Percentiles rank a stretch among this genome's conserved stretches.
Evolutionary conservation across 2,888 invertebrate genomes (phyloP).

Genomic region (Tolmerus cingulatus): DNA sequence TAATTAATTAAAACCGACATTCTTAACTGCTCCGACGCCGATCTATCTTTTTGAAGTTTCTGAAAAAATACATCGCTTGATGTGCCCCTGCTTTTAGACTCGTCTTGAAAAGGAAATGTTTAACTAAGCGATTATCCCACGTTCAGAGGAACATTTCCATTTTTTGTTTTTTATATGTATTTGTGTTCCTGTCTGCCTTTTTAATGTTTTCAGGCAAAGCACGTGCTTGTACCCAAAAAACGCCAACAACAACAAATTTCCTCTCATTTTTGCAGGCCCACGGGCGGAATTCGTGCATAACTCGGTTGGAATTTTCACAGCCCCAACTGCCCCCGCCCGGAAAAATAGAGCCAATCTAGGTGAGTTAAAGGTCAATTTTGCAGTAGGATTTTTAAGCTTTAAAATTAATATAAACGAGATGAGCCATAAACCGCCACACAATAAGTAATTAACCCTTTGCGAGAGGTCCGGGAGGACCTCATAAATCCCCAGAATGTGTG

Average conservation of each 20-base stretch:
- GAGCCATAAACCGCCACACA: neutral
- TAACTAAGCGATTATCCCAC: neutral
- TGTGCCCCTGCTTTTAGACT: neutral
- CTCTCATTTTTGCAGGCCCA: neutral
- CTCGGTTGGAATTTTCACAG: neutral
- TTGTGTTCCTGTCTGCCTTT: neutral
- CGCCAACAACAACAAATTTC: neutral
- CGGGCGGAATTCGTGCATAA: neutral
- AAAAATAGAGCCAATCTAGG: neutral
- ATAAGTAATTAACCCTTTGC: slow-evolving; percentile 19
- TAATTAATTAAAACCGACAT: neutral
- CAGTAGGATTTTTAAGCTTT: neutral
- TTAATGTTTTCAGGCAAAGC: neutral
- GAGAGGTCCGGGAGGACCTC: neutral
- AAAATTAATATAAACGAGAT: slow-evolving; percentile 23
- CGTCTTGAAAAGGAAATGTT: neutral
- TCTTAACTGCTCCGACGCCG: neutral
- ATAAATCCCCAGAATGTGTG: slow-evolving; percentile 4
- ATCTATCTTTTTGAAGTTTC: neutral
- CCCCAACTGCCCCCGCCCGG: neutral
- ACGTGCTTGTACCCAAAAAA: neutral
- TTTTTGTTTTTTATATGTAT: neutral
- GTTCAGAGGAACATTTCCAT: neutral
- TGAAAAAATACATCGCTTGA: neutral
- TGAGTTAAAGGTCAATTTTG: neutral